These are phyloP conservation scores for Volucella bombylans DNA, from an alignment of 2,888 invertebrate species.

Conservation along the genomic window DNA sequence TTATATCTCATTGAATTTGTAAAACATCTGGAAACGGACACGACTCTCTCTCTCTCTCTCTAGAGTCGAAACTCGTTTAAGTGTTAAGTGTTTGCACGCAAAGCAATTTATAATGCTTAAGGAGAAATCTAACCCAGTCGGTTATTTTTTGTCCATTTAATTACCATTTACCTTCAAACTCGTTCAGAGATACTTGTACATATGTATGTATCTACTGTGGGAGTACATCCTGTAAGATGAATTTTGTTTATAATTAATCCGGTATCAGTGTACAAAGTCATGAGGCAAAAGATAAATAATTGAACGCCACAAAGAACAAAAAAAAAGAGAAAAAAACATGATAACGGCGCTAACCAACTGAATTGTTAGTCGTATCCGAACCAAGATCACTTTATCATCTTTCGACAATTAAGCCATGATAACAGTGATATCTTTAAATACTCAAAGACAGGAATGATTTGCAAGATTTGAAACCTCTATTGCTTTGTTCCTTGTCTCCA, in stretches of 20 bases:
- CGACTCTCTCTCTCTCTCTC: not conserved
- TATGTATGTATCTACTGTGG: not conserved
- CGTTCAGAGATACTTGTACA: slow-evolving; percentile 5
- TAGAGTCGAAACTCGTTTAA: not conserved
- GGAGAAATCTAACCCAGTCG: no score
- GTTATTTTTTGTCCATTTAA: no score
- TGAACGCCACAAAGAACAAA: not conserved
- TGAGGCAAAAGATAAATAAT: slow-evolving; percentile 37
- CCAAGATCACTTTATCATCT: slow-evolving; percentile 47
- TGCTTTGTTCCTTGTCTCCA: not conserved
- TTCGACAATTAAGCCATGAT: slow-evolving; percentile 43
- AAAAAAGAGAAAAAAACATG: not conserved
- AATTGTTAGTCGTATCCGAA: not conserved
- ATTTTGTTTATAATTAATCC: slow-evolving; percentile 1
- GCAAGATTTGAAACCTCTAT: not conserved
- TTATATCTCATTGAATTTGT: slow-evolving; percentile 38
- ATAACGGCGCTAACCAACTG: slow-evolving; percentile 9
- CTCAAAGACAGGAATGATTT: no score
- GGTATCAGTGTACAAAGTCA: slow-evolving; percentile 37
- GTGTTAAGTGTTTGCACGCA: not conserved
- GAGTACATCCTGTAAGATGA: slow-evolving; percentile 8
- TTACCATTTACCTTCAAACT: not conserved
- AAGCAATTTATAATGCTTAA: not conserved
- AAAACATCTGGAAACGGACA: slow-evolving; percentile 7
- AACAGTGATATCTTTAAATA: slow-evolving; percentile 25